phyloP scores from a whole-genome alignment of 2,797 vertebrate genomes.

The Nannoperca obscura region DNA sequence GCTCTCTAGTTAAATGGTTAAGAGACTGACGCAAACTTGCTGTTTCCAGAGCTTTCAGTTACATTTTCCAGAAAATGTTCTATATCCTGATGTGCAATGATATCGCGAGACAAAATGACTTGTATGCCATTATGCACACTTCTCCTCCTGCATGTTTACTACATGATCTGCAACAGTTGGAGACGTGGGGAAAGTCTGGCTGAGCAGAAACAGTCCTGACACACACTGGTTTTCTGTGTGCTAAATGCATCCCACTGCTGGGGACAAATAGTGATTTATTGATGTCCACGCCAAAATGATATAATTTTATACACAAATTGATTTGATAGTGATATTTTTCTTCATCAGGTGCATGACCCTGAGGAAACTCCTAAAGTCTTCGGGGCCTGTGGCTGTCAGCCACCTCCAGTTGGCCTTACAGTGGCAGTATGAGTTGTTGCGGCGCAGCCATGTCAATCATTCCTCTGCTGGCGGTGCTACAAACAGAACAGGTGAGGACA shows the following conservation, averaged over 20 bases:
- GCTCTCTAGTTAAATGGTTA: neutral
- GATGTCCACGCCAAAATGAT: no score
- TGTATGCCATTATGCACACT: neutral
- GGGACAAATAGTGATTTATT: no score
- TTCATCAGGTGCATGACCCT: conserved; percentile 76
- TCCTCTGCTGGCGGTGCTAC: neutral
- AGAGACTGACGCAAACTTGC: no score
- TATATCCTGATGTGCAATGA: neutral
- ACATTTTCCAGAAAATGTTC: no score
- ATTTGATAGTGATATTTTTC: neutral
- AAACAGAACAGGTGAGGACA: neutral
- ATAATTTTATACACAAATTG: no score
- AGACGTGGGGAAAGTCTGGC: no score
- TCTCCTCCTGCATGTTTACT: neutral
- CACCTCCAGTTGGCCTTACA: conserved; percentile 80
- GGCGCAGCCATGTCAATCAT: neutral
- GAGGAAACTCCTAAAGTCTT: conserved; percentile 77
- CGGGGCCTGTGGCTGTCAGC: conserved; percentile 63
- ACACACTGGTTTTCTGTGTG: no score
- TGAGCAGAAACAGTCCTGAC: neutral
- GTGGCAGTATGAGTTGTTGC: conserved; percentile 83
- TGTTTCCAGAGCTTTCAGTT: no score
- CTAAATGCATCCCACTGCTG: no score
- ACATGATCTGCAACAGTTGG: neutral
- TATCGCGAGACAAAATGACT: neutral